Percentiles rank a stretch among this genome's conserved stretches.
phyloP scores from a whole-genome alignment of 2,113 vertebrate genomes.

The Upupa epops region DNA sequence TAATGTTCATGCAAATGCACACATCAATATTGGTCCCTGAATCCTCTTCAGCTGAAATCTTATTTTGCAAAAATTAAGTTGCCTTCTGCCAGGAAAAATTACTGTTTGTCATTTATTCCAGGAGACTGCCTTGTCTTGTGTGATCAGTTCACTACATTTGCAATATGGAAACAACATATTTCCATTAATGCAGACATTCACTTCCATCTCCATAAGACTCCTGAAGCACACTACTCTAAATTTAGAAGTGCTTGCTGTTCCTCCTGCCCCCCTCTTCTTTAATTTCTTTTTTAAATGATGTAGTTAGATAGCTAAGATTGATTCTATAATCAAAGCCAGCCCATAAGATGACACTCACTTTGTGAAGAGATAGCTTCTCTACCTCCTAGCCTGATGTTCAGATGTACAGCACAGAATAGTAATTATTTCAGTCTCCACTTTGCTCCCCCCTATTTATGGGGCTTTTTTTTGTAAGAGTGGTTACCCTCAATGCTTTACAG shows the following conservation, averaged over 20 bases:
- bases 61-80: constrained; percentile 63
- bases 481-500: background rate
- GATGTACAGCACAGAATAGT: background rate
- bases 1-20: background rate
- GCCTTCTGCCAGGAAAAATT: constrained; percentile 23
- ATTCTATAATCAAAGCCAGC: constrained; percentile 43
- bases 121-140: constrained; percentile 17
- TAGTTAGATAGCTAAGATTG: constrained; percentile 20
- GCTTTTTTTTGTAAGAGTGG: background rate
- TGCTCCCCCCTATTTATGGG: background rate
- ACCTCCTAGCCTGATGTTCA: background rate
- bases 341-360: background rate
- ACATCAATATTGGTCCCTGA: background rate
- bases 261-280: background rate
- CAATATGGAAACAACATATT: constrained; percentile 3
- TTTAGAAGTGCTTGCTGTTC: constrained; percentile 5
- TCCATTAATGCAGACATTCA: constrained; percentile 11
- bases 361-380: background rate
- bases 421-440: background rate
- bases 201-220: constrained; percentile 1
- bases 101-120: constrained; percentile 38
- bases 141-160: constrained; percentile 4
- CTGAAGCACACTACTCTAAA: constrained; percentile 19
- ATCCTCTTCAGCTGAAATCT: constrained; percentile 27
- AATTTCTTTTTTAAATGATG: constrained; percentile 53